Evolutionary conservation across 2,797 vertebrate genomes (phyloP).

Genomic region (Catharus ustulatus): DNA sequence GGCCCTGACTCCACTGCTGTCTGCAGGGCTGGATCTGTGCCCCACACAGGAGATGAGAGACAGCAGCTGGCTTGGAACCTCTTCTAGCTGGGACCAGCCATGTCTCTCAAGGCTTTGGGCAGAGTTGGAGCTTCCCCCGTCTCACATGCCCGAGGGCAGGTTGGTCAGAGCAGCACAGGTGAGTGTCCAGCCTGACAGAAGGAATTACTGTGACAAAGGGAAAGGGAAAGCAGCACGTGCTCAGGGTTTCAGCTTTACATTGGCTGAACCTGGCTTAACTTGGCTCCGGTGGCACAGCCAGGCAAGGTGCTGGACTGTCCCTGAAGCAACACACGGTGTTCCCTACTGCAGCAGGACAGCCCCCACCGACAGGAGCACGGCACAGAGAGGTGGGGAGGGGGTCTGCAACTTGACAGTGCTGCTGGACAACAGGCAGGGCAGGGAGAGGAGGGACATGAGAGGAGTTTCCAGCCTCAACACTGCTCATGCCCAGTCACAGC

Average conservation of each 20-base stretch:
- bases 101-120: neutral
- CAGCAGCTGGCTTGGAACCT: neutral
- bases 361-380: neutral
- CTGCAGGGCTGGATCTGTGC: neutral
- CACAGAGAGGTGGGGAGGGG: neutral
- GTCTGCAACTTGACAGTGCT: neutral
- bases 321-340: no score
- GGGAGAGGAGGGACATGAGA: accelerated
- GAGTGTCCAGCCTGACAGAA: neutral
- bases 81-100: neutral
- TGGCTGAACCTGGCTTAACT: no score
- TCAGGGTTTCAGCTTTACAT: no score
- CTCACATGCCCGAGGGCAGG: neutral
- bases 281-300: no score
- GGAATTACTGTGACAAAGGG: neutral
- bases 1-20: neutral
- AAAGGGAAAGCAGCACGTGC: no score
- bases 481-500: no score
- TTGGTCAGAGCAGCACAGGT: neutral
- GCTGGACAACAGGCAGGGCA: neutral
- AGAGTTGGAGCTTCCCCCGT: neutral
- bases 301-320: no score
- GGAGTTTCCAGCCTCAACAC: no score
- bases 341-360: no score
- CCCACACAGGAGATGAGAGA: neutral